These are phyloP conservation scores for Triplophysa rosa DNA, from an alignment of 2,113 vertebrate genomes.

Conservation along the genomic window DNA sequence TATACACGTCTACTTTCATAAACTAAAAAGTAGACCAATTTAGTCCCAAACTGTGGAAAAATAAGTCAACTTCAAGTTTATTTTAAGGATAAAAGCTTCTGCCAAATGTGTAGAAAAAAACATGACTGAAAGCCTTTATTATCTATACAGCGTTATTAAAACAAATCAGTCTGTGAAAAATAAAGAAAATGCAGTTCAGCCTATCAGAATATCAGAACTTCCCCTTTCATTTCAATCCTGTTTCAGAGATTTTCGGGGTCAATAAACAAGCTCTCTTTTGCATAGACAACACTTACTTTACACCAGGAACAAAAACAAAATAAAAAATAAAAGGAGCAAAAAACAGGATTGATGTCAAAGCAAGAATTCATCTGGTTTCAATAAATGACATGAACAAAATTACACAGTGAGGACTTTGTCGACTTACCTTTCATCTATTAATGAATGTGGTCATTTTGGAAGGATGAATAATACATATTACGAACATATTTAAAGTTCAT, in stretches of 20 bases:
- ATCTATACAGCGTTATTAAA: conserved; percentile 73
- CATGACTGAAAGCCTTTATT: conserved; percentile 69
- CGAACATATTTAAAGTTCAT: too few species aligned
- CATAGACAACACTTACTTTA: conserved; percentile 16
- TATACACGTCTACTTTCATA: too few species aligned
- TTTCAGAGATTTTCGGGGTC: not conserved
- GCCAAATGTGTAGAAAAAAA: not conserved
- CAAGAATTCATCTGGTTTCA: not conserved
- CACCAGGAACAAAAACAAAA: not conserved
- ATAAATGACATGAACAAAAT: too few species aligned
- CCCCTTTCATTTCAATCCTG: not conserved
- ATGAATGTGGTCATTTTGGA: too few species aligned
- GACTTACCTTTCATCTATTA: too few species aligned
- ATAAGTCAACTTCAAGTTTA: too few species aligned
- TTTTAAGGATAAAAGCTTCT: too few species aligned
- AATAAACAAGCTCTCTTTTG: conserved; percentile 15
- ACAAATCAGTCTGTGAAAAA: conserved; percentile 59
- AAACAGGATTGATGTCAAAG: not conserved
- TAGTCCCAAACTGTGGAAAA: too few species aligned
- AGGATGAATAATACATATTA: too few species aligned
- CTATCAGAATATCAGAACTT: not conserved
- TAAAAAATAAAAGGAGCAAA: not conserved
- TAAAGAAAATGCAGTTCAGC: not conserved
- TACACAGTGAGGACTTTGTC: too few species aligned
- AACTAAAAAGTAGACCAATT: too few species aligned